A percentile compares a stretch with the other conserved stretches of the same genome.
Conservation (phyloP, 2,888 invertebrate genomes). For the Emesis russula region DNA sequence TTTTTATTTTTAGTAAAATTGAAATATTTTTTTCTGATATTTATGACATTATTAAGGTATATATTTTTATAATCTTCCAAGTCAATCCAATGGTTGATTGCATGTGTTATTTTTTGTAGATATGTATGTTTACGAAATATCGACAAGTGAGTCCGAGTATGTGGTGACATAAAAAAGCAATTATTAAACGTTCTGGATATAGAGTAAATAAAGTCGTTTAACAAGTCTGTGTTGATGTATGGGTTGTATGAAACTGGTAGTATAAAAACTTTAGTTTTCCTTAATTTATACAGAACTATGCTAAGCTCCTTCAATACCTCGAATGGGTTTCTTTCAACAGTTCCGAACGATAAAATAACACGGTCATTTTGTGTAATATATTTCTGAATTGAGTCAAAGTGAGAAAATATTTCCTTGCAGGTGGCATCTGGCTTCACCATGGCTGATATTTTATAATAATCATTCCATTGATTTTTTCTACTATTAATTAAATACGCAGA, state of each 20-base stretch:
- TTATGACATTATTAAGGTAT: background rate
- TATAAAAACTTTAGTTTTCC: background rate
- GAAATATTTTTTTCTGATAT: background rate
- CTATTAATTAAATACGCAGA: background rate
- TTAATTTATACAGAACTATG: background rate
- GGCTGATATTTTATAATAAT: background rate
- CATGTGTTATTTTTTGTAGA: background rate
- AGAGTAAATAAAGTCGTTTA: slow-evolving; percentile 5
- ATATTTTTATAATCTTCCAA: background rate
- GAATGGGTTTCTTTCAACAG: background rate
- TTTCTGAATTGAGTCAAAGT: background rate
- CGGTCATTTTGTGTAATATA: background rate
- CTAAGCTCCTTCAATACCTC: background rate
- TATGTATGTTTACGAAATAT: background rate
- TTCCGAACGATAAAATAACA: background rate
- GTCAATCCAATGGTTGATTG: background rate
- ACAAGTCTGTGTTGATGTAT: background rate
- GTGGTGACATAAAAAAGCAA: background rate
- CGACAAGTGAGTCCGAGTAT: background rate
- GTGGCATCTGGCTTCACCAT: background rate
- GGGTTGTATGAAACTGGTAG: background rate
- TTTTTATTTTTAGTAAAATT: background rate
- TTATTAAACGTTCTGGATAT: background rate
- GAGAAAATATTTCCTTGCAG: background rate
- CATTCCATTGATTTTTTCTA: background rate